These are phyloP conservation scores for Darevskia nairensis DNA, from an alignment of 2,797 vertebrate species.

Conservation along the genomic window DNA sequence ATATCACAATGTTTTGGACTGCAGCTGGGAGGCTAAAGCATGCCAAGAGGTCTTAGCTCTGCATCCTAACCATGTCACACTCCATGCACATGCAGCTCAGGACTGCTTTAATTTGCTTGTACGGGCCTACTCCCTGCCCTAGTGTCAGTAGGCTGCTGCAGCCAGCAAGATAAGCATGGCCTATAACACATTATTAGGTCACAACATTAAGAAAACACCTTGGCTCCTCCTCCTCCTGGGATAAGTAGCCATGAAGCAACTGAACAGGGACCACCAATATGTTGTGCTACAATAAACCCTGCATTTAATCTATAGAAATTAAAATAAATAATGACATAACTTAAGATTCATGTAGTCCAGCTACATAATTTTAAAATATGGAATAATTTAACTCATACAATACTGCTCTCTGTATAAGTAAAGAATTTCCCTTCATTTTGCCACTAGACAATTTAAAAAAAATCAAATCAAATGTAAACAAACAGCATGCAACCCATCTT, in stretches of 20 bases:
- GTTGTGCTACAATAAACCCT: conserved; percentile 80
- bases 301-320: conserved; percentile 85
- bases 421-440: conserved; percentile 84
- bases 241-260: conserved; percentile 54
- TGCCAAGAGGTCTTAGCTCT: background rate
- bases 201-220: background rate
- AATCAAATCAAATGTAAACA: conserved; percentile 86
- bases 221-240: conserved; percentile 31
- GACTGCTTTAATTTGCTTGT: background rate
- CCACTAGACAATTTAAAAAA: conserved; percentile 80
- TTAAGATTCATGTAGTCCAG: conserved; percentile 98
- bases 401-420: conserved; percentile 82
- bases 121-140: background rate
- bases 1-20: background rate
- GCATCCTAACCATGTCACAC: background rate
- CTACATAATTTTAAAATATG: conserved; percentile 87
- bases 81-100: background rate
- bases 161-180: background rate
- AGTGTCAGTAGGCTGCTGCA: background rate
- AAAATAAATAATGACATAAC: conserved; percentile 89
- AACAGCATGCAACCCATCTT: conserved; percentile 66
- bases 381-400: conserved; percentile 86
- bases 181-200: background rate
- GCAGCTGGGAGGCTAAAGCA: background rate
- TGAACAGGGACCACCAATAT: conserved; percentile 63